Conservation (phyloP, 2,888 invertebrate species). For the Acronicta aceris region DNA sequence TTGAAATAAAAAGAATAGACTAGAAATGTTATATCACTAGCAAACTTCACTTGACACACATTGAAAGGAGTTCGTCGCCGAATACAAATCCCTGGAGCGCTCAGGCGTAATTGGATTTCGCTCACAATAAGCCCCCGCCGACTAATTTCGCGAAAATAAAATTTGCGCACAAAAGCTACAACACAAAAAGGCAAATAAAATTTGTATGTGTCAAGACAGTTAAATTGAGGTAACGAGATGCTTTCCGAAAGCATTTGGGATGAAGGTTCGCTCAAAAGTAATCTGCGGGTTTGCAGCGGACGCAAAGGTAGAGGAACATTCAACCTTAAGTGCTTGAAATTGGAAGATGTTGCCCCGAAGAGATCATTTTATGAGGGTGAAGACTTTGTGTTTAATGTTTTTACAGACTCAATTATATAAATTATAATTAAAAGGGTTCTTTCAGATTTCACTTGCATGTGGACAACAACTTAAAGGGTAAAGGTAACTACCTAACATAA, state of each 20-base stretch:
- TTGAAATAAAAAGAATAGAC: slow-evolving; percentile 8
- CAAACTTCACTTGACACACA: slow-evolving; percentile 57
- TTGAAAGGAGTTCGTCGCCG: slow-evolving; percentile 62
- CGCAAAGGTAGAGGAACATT: slow-evolving; percentile 56
- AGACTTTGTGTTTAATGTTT: slow-evolving; percentile 2
- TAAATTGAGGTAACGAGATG: slow-evolving; percentile 84
- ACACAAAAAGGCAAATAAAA: slow-evolving; percentile 79
- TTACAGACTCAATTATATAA: slow-evolving; percentile 1
- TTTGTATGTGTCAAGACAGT: slow-evolving; percentile 85
- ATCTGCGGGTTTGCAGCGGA: slow-evolving; percentile 73
- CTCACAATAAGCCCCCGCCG: slow-evolving; percentile 71
- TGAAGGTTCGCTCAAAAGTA: slow-evolving; percentile 76
- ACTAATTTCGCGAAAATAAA: slow-evolving; percentile 77
- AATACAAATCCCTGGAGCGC: slow-evolving; percentile 65
- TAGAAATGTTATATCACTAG: slow-evolving; percentile 36
- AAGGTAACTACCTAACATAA: no score
- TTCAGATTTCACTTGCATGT: no score
- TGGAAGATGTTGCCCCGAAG: slow-evolving; percentile 23
- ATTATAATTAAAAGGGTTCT: no score
- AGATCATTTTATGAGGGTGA: slow-evolving; percentile 11
- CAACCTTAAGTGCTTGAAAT: slow-evolving; percentile 35
- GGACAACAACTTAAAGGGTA: no score
- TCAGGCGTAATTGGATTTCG: slow-evolving; percentile 75
- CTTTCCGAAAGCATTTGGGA: slow-evolving; percentile 72
- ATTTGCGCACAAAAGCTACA: slow-evolving; percentile 80